Evolutionary conservation across 2,888 invertebrate genomes (phyloP), one percentile per base, ranked within the genome.

Genomic region (Itoplectis maculator): DNA sequence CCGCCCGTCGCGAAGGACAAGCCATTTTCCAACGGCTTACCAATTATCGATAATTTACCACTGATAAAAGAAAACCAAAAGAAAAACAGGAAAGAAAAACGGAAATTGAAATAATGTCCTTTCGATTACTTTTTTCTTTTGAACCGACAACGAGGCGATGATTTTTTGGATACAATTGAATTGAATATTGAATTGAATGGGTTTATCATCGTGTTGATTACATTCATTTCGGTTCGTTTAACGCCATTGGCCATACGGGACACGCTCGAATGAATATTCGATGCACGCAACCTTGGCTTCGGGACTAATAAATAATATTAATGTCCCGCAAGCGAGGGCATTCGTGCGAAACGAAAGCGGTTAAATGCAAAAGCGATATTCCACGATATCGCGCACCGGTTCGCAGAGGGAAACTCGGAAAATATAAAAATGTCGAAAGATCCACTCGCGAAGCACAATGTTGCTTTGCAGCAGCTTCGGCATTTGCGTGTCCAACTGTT

Each of bases 301-400:
- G 49, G 18, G 40, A 47, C 47, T 76, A 66, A 73, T 81, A 77
- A 77, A 81, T 54, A 77, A 81, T 81, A 81, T 77, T 76, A 72
- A 72, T 81, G 72, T 73, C 42, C 61, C 42, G 11, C 37, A 59
- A 42, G 59, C 23, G 66, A 66, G 66, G 42, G 72, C 72, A 77
- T 68, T 81, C 81, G 76, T 61, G 81, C 72, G 81, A 77, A 77
- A 77, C 72, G 77, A 59, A 72, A 77, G 66, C 68, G 63, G 35
- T 81, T 77, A 68, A 77, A 73, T 69, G 61, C 72, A 45, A 63
- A 61, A 73, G 51, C 23, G 49, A 77, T 75, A 75, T 80, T 65
- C 35, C 47, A 15, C 54, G 40, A 20, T 73, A 37, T 18, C 20
- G 15, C 18, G 65, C 54, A 61, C 9, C 29, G 7, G 20, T 9